Base-by-base conservation (phyloP, 2,797 vertebrate genomes). In the Siniperca obscura region DNA sequence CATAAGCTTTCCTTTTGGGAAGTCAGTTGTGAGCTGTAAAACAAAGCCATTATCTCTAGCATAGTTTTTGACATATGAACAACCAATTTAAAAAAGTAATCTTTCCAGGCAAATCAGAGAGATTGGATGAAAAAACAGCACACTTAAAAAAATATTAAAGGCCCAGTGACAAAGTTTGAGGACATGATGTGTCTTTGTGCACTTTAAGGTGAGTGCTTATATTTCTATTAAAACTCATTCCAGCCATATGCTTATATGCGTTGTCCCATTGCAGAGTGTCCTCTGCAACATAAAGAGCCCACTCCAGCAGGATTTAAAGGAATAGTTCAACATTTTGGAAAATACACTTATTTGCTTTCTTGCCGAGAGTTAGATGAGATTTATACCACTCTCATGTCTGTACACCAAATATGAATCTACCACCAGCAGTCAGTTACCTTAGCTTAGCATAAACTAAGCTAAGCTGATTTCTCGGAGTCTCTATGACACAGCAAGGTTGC, bases 131-230 rank as follows among this genome's bases (percentile, higher is more conserved):
- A 42, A 59, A 74, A 60, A 42, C 34, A 48, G 34, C 56, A 46
- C 6, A n/a, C 2, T 36, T 25, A 19, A 14, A 46, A 56, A 64
- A 70, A n/a, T 38, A 57, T 8, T 25, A 10, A 78, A 40, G 12
- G 6, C 22, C 36, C 16, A 40, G 34, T 65, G 64, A 52, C 0
- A 57, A 34, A 65, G 46, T 19, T 25, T 40, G 38, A 74, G 48
- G 71, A 68, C 64, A 48, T 40, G 11, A 52, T 76, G 30, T 30
- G 22, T 72, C 42, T 59, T 34, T 78, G 22, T 67, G 38, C 16
- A 27, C 46, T 66, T 65, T 27, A 61, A 67, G 59, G 38, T 70
- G 48, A 78, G n/a, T 70, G 22, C 22, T 79, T 52, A 5, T 19
- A 59, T 61, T 66, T 57, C 34, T 71, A 30, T 48, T 42, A 10